Conservation (phyloP, 1,140 invertebrate species). For the Ephestia elutella region DNA sequence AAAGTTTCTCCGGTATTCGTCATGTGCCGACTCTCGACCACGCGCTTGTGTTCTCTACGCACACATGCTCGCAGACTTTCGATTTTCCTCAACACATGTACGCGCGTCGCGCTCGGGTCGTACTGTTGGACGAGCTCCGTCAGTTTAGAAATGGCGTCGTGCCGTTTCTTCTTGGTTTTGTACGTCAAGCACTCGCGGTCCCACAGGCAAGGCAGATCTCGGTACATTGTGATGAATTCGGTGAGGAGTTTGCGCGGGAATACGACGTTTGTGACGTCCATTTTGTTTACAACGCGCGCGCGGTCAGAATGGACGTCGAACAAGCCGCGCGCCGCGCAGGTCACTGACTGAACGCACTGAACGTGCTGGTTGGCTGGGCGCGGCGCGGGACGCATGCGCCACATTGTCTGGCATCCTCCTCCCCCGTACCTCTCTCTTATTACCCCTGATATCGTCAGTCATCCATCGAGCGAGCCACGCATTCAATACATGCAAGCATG, state of each 20-base stretch:
- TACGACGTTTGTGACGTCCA: constrained; percentile 37
- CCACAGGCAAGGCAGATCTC: constrained; percentile 50
- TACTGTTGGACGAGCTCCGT: constrained; percentile 48
- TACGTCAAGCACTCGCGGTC: constrained; percentile 37
- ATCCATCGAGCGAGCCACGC: constrained; percentile 2
- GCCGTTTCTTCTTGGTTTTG: constrained; percentile 47
- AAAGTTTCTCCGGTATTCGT: constrained; percentile 31
- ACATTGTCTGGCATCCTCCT: neutral
- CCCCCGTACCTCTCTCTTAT: neutral
- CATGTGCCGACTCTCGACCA: constrained; percentile 40
- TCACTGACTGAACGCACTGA: no score
- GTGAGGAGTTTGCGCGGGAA: constrained; percentile 52
- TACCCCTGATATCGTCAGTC: neutral
- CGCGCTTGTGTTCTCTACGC: constrained; percentile 46
- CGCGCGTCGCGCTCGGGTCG: constrained; percentile 46
- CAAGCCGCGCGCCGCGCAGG: constrained; percentile 57
- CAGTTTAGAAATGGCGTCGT: constrained; percentile 48
- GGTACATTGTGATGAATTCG: constrained; percentile 50
- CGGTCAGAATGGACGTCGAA: constrained; percentile 21
- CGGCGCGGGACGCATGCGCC: neutral
- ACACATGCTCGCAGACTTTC: constrained; percentile 58
- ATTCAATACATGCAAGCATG: neutral
- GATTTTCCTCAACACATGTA: constrained; percentile 57
- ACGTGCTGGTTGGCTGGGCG: constrained; percentile 25
- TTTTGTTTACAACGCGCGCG: constrained; percentile 24